Base-by-base conservation (phyloP, 2,888 invertebrate genomes). In the Cyrtodaria siliqua region DNA sequence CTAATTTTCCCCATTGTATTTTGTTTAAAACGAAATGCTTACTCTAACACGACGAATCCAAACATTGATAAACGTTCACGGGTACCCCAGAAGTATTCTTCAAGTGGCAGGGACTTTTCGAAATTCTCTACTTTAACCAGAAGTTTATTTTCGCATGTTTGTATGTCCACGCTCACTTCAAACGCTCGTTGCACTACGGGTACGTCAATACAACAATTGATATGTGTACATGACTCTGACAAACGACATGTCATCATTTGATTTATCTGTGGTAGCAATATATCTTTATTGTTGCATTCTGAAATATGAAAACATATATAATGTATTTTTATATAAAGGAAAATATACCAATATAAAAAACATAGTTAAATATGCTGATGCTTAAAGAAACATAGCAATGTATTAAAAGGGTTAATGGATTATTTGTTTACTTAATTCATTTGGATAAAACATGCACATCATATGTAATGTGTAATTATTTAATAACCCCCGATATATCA, bases 201-300 rank as follows among this genome's bases (percentile, higher is more conserved):
- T 18, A 72, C 63, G n/a, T 67, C 44, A 14, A 77, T 59, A 61
- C 83, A 84, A 33, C 83, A 84, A 23, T 61, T 50, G 9, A 84
- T 52, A 18, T 62, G 62, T 9, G 75, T 71, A 72, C 83, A 84
- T 0, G 73, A 55, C 24, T 55, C 24, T 44, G 66, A 29, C 16
- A 82, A 63, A 27, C 61, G 68, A 62, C 82, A 82, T 23, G 57
- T 23, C 16, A 20, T 47, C n/a, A 4, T 20, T 16, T 3, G 4
- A 16, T 20, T 20, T 47, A 47, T 16, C 3, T 4, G 20, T 40
- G 16, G 69, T 38, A 26, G 80, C 38, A 20, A 9, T 24, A 50
- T 16, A 18, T 4, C 52, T 23, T 18, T 42, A 24, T 12, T 23
- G 18, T 2, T n/a, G 56, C 70, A 70, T 1, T 44, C 70, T 70